These are phyloP conservation scores for Caenorhabditis latens DNA, from an alignment of 1,140 invertebrate genomes.

Conservation along the genomic window DNA sequence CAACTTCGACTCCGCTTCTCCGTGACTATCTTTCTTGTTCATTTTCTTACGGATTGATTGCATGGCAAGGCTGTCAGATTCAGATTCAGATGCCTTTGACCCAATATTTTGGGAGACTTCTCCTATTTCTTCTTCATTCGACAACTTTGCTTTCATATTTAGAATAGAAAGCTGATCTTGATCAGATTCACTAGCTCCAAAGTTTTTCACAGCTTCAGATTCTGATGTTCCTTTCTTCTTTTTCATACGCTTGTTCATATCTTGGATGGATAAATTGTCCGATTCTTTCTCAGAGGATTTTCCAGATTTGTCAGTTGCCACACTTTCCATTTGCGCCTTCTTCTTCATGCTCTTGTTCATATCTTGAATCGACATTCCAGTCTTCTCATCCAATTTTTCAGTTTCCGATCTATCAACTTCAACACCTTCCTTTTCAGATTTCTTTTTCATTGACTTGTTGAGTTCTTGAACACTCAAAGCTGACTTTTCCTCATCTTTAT, in stretches of 20 bases:
- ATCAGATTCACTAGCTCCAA: background rate
- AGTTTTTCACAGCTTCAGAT: background rate
- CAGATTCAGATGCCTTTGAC: background rate
- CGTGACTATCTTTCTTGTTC: background rate
- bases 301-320: background rate
- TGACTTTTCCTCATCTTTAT: background rate
- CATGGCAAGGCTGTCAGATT: background rate
- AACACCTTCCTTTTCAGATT: background rate
- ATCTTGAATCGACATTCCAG: conserved; percentile 19
- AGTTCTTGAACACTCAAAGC: background rate
- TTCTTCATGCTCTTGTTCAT: background rate
- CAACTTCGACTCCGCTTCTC: background rate
- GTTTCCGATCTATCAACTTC: background rate
- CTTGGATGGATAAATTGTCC: conserved; percentile 1
- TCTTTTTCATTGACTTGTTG: conserved; percentile 7
- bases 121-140: background rate
- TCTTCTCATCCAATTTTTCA: background rate
- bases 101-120: background rate
- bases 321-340: background rate
- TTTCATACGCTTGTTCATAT: background rate
- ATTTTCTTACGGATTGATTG: conserved; percentile 3
- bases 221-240: background rate
- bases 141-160: background rate
- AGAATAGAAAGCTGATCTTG: background rate
- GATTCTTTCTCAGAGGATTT: background rate